Evolutionary conservation across 2,797 vertebrate species (phyloP).

Genomic region (Neomorphus geoffroyi): DNA sequence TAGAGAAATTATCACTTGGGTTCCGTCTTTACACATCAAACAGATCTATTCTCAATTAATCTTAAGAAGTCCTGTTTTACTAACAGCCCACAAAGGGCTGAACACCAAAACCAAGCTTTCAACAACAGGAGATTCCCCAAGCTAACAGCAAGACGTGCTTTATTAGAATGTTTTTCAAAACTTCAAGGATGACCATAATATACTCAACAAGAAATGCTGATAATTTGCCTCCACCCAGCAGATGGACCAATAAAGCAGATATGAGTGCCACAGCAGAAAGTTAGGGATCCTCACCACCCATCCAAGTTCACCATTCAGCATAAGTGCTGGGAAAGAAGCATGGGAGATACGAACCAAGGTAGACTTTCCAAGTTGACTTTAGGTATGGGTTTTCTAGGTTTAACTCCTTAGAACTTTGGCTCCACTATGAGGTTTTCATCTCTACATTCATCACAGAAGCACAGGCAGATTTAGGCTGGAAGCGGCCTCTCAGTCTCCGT

Average conservation of each 20-base stretch:
- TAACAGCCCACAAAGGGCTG: neutral
- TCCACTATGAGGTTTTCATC: neutral
- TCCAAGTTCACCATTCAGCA: neutral
- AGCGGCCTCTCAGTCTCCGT: neutral
- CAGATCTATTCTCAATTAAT: neutral
- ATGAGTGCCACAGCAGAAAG: neutral
- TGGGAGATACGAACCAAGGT: neutral
- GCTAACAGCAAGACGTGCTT: neutral
- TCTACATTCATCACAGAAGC: neutral
- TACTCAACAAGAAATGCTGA: neutral
- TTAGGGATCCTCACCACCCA: neutral
- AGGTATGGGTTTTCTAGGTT: neutral
- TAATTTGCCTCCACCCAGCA: neutral
- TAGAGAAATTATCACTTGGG: neutral
- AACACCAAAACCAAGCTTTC: neutral
- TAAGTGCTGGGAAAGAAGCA: neutral
- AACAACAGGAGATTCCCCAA: neutral
- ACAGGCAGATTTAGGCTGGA: neutral
- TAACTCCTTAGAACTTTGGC: neutral
- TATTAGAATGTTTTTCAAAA: neutral
- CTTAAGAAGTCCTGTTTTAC: neutral
- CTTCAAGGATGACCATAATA: neutral
- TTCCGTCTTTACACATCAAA: neutral
- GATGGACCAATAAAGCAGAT: neutral
- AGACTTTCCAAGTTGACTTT: neutral